Base-by-base conservation (phyloP, 1,140 invertebrate species). In the Paralvinella palmiformis region DNA sequence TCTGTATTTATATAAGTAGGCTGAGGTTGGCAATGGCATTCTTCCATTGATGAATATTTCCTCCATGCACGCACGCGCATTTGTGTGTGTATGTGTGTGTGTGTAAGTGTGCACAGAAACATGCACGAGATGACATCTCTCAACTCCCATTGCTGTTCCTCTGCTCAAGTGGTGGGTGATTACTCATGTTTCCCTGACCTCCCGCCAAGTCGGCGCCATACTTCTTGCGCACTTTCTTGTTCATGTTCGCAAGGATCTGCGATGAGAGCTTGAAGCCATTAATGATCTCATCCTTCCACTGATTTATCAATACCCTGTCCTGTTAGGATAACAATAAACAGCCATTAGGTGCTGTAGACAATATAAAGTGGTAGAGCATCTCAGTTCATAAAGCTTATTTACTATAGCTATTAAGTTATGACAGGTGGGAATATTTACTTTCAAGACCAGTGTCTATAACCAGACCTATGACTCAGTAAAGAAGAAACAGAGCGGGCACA, bases 201-300 rank as follows among this genome's bases (percentile, higher is more conserved):
- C 71, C 72, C 29, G 68, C 67, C 35, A 78, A 65, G 48, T 75
- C 77, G 24, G 78, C 77, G 62, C 79, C 79, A 62, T 80, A 80
- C 66, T 79, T 75, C 66, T 77, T 79, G 65, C 76, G 75, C 22
- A 76, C 79, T 71, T 81, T 81, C 56, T 75, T 78, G 68, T 79
- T 81, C 77, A 81, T 79, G 50, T 75, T 78, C 45, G 77, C 74
- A 72, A 80, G 71, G 57, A 80, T 80, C 65, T 80, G 73, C 33
- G 75, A 68, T 17, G 79, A 79, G 29, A 73, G 66, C 64, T 76
- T 73, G 68, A 76, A 79, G 41, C 74, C 79, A 65, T 73, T 75
- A 32, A 80, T 74, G 27, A 81, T 80, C 66, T 81, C 79, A 67
- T 81, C 79, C 65, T 77, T 78, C 79, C 79, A 81, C 66, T 81